Evolutionary conservation across 2,113 vertebrate genomes (phyloP).

Genomic region (Vulpes lagopus): DNA sequence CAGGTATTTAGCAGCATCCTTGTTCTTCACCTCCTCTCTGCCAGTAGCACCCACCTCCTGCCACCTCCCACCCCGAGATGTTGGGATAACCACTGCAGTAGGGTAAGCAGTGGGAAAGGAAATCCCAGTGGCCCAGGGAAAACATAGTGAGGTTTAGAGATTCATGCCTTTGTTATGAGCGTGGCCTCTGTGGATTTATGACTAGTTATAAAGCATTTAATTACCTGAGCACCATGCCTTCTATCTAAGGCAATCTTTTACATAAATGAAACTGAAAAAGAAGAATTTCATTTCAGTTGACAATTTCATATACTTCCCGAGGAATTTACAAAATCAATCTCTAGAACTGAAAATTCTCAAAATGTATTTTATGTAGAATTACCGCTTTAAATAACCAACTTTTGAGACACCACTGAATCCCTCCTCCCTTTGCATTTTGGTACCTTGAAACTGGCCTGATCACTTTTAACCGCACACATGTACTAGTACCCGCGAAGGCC

Average conservation of each 20-base stretch:
- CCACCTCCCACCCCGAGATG: neutral
- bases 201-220: neutral
- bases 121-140: neutral
- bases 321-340: slow-evolving; percentile 49
- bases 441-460: slow-evolving; percentile 64
- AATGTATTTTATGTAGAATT: slow-evolving; percentile 45
- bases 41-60: too few relatives aligned
- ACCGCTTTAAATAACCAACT: neutral
- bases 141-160: neutral
- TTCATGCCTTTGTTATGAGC: neutral
- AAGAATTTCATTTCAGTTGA: neutral
- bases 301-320: slow-evolving; percentile 54
- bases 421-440: slow-evolving; percentile 49
- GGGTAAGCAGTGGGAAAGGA: neutral
- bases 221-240: neutral
- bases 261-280: slow-evolving; percentile 5
- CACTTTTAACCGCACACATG: slow-evolving; percentile 56
- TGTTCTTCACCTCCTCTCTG: neutral
- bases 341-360: slow-evolving; percentile 41
- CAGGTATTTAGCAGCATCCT: neutral
- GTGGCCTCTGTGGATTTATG: neutral
- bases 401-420: slow-evolving; percentile 56
- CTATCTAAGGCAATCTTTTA: neutral
- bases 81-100: neutral
- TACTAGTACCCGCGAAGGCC: slow-evolving; percentile 39